Evolutionary conservation across 2,888 invertebrate species (phyloP).

Genomic region (Cyaniris semiargus): DNA sequence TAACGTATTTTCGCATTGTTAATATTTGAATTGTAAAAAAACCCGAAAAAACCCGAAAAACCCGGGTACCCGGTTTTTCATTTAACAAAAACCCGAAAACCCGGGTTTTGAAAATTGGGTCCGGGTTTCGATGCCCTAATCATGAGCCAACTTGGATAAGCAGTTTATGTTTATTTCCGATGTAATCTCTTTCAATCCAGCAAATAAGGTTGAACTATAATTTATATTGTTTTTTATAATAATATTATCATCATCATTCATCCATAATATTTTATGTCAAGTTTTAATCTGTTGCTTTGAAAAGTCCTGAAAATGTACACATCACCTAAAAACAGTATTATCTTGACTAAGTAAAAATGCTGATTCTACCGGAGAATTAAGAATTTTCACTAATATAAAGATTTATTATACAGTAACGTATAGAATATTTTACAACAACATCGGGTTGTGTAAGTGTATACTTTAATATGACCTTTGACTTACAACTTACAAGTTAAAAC

Average conservation of each 20-base stretch:
- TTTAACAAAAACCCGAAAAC: too few species aligned
- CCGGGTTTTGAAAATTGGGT: too few species aligned
- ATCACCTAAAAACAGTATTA: background rate
- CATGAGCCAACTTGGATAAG: background rate
- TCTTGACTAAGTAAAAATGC: background rate
- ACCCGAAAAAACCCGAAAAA: too few species aligned
- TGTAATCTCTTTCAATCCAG: too few species aligned
- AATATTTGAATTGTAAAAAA: too few species aligned
- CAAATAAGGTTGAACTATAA: too few species aligned
- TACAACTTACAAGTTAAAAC: constrained; percentile 54
- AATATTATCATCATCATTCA: background rate
- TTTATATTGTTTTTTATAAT: too few species aligned
- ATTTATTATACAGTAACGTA: background rate
- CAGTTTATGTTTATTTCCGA: background rate
- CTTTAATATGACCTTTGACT: constrained; percentile 57
- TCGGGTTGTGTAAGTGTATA: constrained; percentile 5
- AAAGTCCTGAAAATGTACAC: background rate
- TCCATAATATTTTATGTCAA: background rate
- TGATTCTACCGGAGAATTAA: background rate
- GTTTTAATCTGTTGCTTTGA: background rate
- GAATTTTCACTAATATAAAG: background rate
- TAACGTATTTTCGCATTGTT: too few species aligned
- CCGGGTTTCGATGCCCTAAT: too few species aligned
- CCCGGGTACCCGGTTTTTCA: too few species aligned
- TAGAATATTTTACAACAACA: constrained; percentile 14